These are phyloP conservation scores for Drosophila repletoides DNA, from an alignment of 1,140 invertebrate species.

Conservation along the genomic window DNA sequence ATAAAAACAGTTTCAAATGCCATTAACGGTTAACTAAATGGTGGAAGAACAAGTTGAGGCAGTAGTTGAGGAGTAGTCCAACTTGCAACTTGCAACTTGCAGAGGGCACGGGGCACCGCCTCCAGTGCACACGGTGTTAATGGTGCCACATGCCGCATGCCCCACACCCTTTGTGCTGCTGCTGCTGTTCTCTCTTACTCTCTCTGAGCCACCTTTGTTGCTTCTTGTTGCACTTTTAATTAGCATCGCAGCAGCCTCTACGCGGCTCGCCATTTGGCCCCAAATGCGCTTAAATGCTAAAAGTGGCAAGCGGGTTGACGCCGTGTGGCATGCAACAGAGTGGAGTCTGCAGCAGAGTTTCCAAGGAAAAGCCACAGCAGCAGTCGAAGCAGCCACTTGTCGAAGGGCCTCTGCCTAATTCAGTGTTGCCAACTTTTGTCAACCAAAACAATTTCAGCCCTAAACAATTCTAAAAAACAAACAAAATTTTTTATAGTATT, in stretches of 20 bases:
- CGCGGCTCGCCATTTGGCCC: constrained; percentile 68
- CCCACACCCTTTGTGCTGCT: background rate
- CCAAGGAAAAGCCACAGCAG: no score
- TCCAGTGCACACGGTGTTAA: constrained; percentile 45
- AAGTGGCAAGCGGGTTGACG: background rate
- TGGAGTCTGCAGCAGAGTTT: constrained; percentile 22
- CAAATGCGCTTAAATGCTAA: constrained; percentile 72
- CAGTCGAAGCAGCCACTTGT: constrained; percentile 17
- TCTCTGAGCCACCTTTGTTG: constrained; percentile 28
- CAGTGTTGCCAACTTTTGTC: no score
- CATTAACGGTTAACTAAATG: constrained; percentile 80
- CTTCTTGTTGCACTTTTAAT: constrained; percentile 75
- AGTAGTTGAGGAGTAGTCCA: background rate
- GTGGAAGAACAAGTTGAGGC: constrained; percentile 26
- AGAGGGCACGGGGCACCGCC: no score
- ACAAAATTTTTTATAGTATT: no score
- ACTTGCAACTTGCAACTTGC: background rate
- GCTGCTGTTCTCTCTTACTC: background rate
- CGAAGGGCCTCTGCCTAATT: background rate
- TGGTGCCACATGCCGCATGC: constrained; percentile 7
- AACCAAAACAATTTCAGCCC: no score
- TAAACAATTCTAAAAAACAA: no score
- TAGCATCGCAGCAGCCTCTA: constrained; percentile 62
- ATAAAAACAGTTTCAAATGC: constrained; percentile 79
- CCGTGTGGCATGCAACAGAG: constrained; percentile 1